A percentile compares a stretch with the other conserved stretches of the same genome.
Evolutionary conservation across 1,140 invertebrate species (phyloP).

Genomic region (Aplysia californica): DNA sequence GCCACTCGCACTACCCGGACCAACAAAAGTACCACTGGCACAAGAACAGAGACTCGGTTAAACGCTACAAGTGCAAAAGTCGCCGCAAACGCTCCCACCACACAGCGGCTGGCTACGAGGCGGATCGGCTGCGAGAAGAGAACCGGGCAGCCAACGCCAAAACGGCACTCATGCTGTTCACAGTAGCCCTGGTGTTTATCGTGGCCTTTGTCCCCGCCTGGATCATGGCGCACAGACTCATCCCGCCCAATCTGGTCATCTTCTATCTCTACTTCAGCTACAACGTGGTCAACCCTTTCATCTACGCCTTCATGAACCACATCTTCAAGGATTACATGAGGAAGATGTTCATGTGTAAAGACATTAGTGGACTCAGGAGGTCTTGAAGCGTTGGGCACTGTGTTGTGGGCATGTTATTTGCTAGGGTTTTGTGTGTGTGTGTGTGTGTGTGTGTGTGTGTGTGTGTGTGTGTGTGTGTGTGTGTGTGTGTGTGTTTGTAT

Average conservation of each 20-base stretch:
- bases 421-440: no score
- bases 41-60: conserved; percentile 13
- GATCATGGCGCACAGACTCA: conserved; percentile 48
- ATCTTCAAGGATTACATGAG: conserved; percentile 58
- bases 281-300: conserved; percentile 63
- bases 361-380: no score
- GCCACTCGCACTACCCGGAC: not conserved
- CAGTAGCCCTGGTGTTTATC: conserved; percentile 56
- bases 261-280: conserved; percentile 62
- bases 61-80: conserved; percentile 15
- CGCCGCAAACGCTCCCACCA: conserved; percentile 16
- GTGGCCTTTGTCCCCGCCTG: conserved; percentile 56
- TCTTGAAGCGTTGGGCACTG: no score
- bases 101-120: conserved; percentile 22
- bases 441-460: no score
- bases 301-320: conserved; percentile 63
- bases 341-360: conserved; percentile 39
- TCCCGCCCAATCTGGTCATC: conserved; percentile 42
- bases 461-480: no score
- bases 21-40: conserved; percentile 18
- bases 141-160: conserved; percentile 50
- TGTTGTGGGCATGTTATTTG: no score
- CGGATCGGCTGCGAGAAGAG: conserved; percentile 37
- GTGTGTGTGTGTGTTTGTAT: no score
- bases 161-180: conserved; percentile 58